Base-by-base conservation (phyloP, 92 coral and sea anemone species). In the Heteractis magnifica region DNA sequence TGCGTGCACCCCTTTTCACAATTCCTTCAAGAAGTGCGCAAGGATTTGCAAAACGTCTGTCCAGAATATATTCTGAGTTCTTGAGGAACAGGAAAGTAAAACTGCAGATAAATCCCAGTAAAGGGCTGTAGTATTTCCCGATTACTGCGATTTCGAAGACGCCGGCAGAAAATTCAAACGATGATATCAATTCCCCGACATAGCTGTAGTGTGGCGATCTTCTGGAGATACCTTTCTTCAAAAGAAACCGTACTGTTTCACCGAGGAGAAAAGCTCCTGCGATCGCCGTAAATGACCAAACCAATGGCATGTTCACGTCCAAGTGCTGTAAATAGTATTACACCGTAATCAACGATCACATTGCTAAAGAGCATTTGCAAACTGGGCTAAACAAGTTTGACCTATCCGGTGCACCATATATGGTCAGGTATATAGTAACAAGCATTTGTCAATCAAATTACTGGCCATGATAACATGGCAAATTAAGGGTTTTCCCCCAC, bases 81-180 rank as follows among this genome's bases (percentile, higher is more conserved):
- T 95, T 95, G 18, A 92, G 79, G 49, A 90, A 65, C 51, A 95
- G 78, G 7, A 95, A 80, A 49, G 75, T 51, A 85, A 95, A 95
- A 56, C 92, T 88, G 81, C 91, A 91, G 44, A 79, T 49, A 49
- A 93, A 79, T 18, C 90, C 95, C 52, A 92, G 81, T 79, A 85
- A 76, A 15, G 72, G 70, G 80, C 83, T 94, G 83, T 93, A 93
- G 92, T 87, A 92, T 72, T 87, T 94, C 52, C 98, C 98, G 59
- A 95, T 84, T 9, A 95, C 97, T 13, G 89, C 84, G 52, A 95
- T 77, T 79, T 95, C 98, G 89, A 93, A 95, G 49, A 93, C 83
- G 77, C 93, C 90, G 18, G 94, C 95, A 6, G 98, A 95, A 60
- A 89, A 88, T 81, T 95, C 93, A 77, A 88, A 95, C 4, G 98